Base-by-base conservation (phyloP, 2,888 invertebrate genomes). In the Hyles lineata region DNA sequence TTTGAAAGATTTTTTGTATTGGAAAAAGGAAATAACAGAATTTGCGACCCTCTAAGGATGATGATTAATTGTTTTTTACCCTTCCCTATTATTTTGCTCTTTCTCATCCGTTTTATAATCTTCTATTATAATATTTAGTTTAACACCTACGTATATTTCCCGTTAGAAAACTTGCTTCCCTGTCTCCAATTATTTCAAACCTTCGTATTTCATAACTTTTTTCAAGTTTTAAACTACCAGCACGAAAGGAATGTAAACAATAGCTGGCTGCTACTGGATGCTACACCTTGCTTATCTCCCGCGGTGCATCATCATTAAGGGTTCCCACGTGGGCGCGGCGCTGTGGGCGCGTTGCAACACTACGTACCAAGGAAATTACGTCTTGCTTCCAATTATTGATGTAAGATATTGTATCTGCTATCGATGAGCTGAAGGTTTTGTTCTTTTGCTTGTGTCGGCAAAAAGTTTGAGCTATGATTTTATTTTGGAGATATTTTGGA, bases 311-410 rank as follows among this genome's bases (percentile, higher is more conserved):
- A 75, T 75, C 76, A 76, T 78, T 78, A 77, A 74, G 21, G 9
- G 43, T 43, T 74, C 72, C 43, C 55, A 72, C 75, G 75, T 74
- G 77, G 79, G 77, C 75, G 78, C 74, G 76, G 19, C 73, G 29
- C 60, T 32, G 80, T 79, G 76, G 79, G 80, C 72, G 73, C 76
- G 73, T 80, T 75, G 79, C 76, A 76, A 79, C 67, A 67, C 23
- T 50, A 67, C 77, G 67, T 67, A 50, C 43, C 17, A 67, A 67
- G 67, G 67, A 67, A 67, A 50, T 67, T 23, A 67, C 50, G 67
- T 67, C 67, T 67, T 67, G 67, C 15, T 67, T 50, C 50, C 67
- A 67, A 50, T 67, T 50, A 67, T 67, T 67, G 50, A 67, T 50
- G 23, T 17, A 43, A 17, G 43, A 67, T 67, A 50, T 67, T 7